A percentile compares a stretch with the other conserved stretches of the same genome.
Conservation (phyloP, 2,797 vertebrate species). For the Rhinogobio ventralis region DNA sequence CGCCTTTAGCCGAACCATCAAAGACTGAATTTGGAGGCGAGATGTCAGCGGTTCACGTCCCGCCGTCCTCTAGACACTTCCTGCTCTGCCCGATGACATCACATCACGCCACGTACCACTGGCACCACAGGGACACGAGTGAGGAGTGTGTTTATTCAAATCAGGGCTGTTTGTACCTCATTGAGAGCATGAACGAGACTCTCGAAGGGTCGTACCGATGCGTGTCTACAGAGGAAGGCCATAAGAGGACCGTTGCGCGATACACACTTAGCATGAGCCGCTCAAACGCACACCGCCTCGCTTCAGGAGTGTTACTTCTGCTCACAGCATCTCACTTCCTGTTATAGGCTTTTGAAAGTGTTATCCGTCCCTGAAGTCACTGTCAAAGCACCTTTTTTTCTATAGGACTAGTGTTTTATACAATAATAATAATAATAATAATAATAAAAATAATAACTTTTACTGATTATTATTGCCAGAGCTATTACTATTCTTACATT, state of each 20-base stretch:
- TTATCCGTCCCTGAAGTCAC: not conserved
- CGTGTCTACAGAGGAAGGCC: constrained; percentile 64
- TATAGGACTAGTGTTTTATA: no score
- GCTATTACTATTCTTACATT: no score
- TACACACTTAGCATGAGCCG: constrained; percentile 44
- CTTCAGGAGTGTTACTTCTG: constrained; percentile 13
- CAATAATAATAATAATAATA: not conserved
- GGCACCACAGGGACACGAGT: constrained; percentile 30
- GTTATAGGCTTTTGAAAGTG: not conserved
- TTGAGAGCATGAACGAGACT: constrained; percentile 61
- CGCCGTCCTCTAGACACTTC: constrained; percentile 55
- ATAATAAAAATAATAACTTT: not conserved
- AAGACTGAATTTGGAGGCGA: rapidly evolving
- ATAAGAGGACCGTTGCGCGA: constrained; percentile 27
- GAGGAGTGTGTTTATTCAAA: not conserved
- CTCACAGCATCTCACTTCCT: constrained; percentile 28
- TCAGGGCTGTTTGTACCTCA: constrained; percentile 65
- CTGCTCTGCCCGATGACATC: constrained; percentile 68
- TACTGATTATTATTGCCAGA: not conserved
- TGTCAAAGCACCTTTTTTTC: no score
- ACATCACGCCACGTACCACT: constrained; percentile 71
- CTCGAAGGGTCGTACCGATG: constrained; percentile 67
- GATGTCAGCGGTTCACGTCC: not conserved
- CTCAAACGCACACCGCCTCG: not conserved
- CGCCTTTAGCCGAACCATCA: rapidly evolving